These are phyloP conservation scores for human (Homo sapiens) DNA, from an alignment of 2,113 vertebrate genomes.

Conservation along the genomic window GRCh38 chr11:65777501-65778000, in stretches of 20 bases:
- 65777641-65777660: not conserved
- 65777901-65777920: conserved; percentile 89
- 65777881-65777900: conserved; percentile 86
- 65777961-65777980: conserved; percentile 86
- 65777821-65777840: not conserved
- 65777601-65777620: not conserved
- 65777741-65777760: not conserved
- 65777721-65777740: not conserved
- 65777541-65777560: not conserved
- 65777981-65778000: conserved; percentile 87
- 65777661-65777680: not conserved
- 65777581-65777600: not conserved
- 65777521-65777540: not conserved
- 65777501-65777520: not conserved
- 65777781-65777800: not conserved
- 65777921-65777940: conserved; percentile 85
- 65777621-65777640: not conserved
- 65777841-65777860: not conserved
- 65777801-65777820: too few relatives aligned
- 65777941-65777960: conserved; percentile 72
- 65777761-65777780: not conserved
- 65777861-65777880: conserved; percentile 32
- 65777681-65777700: not conserved
- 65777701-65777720: not conserved
- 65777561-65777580: not conserved